Evolutionary conservation across 2,797 vertebrate genomes (phyloP).

Genomic region (Galago senegalensis): DNA sequence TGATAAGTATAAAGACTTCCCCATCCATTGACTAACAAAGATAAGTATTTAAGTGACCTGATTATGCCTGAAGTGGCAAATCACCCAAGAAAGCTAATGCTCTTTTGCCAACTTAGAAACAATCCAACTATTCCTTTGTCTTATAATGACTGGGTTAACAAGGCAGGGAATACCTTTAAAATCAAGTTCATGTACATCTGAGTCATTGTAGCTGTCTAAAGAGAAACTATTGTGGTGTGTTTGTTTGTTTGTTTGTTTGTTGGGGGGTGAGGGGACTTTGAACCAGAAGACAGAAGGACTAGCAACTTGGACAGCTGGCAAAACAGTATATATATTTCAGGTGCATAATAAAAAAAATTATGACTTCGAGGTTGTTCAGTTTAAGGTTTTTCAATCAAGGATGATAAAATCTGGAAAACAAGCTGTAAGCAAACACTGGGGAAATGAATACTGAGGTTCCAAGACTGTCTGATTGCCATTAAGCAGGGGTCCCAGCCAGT

Average conservation of each 20-base stretch:
- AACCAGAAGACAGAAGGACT: not conserved
- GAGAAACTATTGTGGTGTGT: not conserved
- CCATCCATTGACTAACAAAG: slow-evolving; percentile 75
- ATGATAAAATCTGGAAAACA: slow-evolving; percentile 25
- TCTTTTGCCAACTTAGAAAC: slow-evolving; percentile 54
- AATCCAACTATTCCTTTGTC: slow-evolving; percentile 67
- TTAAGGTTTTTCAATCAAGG: slow-evolving; percentile 55
- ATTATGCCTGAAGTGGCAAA: slow-evolving; percentile 73
- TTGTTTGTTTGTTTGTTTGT: no score
- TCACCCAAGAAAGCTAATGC: not conserved
- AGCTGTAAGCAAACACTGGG: not conserved
- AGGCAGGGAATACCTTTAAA: slow-evolving; percentile 72
- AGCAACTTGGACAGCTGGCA: slow-evolving; percentile 46
- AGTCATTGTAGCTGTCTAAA: slow-evolving; percentile 63
- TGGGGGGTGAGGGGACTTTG: not conserved
- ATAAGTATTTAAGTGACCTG: slow-evolving; percentile 77
- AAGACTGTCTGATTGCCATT: not conserved
- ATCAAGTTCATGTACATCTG: slow-evolving; percentile 70
- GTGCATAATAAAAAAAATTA: not conserved
- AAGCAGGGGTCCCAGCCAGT: not conserved
- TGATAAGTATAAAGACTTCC: slow-evolving; percentile 70
- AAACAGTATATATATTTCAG: slow-evolving; percentile 54
- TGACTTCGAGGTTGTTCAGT: not conserved
- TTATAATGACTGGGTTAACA: slow-evolving; percentile 74
- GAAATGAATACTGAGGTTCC: not conserved